Conservation (phyloP, 2,797 vertebrate species). For the Melanotaenia boesemani region DNA sequence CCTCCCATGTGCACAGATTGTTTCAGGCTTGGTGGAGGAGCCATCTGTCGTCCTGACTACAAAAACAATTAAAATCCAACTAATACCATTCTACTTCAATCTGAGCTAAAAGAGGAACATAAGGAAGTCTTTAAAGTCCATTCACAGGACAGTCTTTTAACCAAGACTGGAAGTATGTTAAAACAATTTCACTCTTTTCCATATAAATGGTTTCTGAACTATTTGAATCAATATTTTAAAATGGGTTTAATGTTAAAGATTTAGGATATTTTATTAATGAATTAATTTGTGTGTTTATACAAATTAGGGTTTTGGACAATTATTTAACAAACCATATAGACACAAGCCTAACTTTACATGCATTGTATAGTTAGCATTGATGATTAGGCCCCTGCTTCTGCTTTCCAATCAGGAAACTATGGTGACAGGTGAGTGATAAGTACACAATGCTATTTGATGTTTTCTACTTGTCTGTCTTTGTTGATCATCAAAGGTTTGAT, state of each 20-base stretch:
- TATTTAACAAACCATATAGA: not conserved
- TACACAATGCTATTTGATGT: not conserved
- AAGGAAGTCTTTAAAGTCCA: conserved; percentile 47
- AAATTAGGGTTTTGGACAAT: not conserved
- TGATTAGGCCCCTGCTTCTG: not conserved
- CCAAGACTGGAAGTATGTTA: conserved; percentile 1
- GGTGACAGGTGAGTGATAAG: not conserved
- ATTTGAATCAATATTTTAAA: not conserved
- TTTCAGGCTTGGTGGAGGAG: conserved; percentile 39
- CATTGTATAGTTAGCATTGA: not conserved
- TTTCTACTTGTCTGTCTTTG: not conserved
- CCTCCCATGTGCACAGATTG: conserved; percentile 61
- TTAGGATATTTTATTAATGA: too few species aligned
- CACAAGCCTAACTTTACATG: not conserved
- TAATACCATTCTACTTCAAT: conserved; percentile 58
- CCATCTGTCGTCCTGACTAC: conserved; percentile 67
- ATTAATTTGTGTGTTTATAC: too few species aligned
- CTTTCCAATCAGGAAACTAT: not conserved
- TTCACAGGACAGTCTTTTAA: conserved; percentile 23
- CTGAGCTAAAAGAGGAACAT: conserved; percentile 45
- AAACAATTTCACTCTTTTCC: not conserved
- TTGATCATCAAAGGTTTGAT: not conserved
- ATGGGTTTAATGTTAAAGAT: not conserved
- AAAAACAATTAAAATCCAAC: conserved; percentile 69
- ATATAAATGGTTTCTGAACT: not conserved